phyloP scores from a whole-genome alignment of 1,140 invertebrate species.

The Chironomus striatipennis region DNA sequence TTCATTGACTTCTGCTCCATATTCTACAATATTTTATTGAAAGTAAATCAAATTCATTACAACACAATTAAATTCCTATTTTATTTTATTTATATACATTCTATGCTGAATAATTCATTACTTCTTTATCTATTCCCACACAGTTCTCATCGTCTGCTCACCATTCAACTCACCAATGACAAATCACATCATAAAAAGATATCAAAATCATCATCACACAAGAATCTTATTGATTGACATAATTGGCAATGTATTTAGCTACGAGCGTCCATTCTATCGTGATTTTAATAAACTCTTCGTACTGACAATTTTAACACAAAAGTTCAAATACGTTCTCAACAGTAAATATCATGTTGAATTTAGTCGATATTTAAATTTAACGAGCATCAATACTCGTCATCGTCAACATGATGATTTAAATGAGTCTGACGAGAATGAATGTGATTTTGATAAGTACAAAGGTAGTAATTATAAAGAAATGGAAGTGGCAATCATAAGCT shows the following conservation, averaged over 20 bases:
- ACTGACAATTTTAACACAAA: constrained; percentile 38
- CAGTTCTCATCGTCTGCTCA: constrained; percentile 26
- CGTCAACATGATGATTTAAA: background rate
- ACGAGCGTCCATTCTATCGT: constrained; percentile 31
- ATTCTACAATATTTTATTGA: too few species aligned
- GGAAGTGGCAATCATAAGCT: background rate
- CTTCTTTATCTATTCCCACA: background rate
- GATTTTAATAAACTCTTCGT: constrained; percentile 32
- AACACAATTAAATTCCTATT: too few species aligned
- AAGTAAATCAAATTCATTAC: too few species aligned
- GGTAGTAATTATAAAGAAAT: background rate
- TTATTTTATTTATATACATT: background rate
- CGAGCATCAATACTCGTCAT: background rate
- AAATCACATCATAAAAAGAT: background rate
- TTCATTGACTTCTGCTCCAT: too few species aligned
- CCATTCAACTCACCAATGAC: constrained; percentile 17
- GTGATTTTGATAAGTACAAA: too few species aligned
- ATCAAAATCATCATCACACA: constrained; percentile 28
- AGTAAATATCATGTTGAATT: constrained; percentile 24
- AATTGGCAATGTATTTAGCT: constrained; percentile 37
- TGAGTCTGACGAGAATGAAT: background rate
- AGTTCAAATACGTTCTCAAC: constrained; percentile 37
- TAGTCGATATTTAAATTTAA: constrained; percentile 18
- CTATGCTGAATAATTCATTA: background rate
- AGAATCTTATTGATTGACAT: constrained; percentile 39